phyloP scores from a whole-genome alignment of 2,797 vertebrate species.

The Pogoniulus pusillus region DNA sequence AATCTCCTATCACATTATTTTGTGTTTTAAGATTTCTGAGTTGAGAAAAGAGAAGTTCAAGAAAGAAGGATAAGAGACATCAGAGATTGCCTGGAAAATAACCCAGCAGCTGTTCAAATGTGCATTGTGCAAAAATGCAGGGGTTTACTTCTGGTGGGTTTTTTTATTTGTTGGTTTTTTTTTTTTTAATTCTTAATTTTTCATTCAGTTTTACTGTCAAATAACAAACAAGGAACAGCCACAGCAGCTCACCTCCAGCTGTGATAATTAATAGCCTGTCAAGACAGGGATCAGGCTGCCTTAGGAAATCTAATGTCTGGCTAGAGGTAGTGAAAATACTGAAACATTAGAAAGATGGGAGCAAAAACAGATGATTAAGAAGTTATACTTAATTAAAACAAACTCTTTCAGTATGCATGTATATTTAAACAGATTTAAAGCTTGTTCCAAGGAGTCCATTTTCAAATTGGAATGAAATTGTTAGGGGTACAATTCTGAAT shows the following conservation, averaged over 20 bases:
- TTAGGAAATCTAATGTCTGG: conserved; percentile 48
- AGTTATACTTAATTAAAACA: background rate
- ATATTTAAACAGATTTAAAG: background rate
- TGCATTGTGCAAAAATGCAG: conserved; percentile 40
- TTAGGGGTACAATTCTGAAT: background rate
- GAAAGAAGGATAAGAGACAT: conserved; percentile 4
- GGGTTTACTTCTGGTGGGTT: conserved; percentile 19
- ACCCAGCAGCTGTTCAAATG: conserved; percentile 55
- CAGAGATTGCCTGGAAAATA: conserved; percentile 20
- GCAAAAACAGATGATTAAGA: background rate
- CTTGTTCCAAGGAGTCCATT: background rate
- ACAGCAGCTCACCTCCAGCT: conserved; percentile 51
- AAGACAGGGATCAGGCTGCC: conserved; percentile 37
- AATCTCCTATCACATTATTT: background rate
- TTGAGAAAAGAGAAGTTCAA: background rate
- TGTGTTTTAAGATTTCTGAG: conserved; percentile 11
- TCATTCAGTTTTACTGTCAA: conserved; percentile 41
- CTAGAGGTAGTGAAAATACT: conserved; percentile 33
- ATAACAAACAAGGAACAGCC: conserved; percentile 46
- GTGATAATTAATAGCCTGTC: conserved; percentile 72
- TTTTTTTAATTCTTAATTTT: conserved; percentile 24
- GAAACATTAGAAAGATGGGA: background rate
- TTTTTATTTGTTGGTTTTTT: too few species aligned
- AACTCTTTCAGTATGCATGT: background rate
- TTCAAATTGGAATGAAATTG: background rate